phyloP scores from a whole-genome alignment of 2,888 invertebrate genomes.

The Saturnia japonica region DNA sequence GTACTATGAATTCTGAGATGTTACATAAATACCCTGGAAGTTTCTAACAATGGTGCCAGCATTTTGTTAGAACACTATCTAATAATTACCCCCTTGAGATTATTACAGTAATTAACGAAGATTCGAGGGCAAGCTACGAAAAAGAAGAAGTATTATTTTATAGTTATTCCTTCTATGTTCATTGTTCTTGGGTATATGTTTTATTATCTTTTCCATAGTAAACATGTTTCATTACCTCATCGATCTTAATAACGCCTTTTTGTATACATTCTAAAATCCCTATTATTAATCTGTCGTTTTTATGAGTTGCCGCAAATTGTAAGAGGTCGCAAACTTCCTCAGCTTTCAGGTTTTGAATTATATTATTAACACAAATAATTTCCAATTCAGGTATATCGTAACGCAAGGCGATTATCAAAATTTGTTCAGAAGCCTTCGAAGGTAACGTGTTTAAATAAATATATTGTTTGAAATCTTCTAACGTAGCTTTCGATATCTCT shows the following conservation, averaged over 20 bases:
- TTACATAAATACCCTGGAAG: too few species aligned
- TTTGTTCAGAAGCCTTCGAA: slow-evolving; percentile 44
- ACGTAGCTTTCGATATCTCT: slow-evolving; percentile 43
- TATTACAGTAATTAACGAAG: too few species aligned
- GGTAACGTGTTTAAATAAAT: slow-evolving; percentile 51
- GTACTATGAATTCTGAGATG: too few species aligned
- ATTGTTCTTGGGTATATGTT: too few species aligned
- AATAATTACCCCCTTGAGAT: too few species aligned
- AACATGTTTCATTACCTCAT: too few species aligned
- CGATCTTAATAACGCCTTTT: slow-evolving; percentile 17
- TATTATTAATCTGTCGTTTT: slow-evolving; percentile 45
- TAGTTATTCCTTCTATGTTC: too few species aligned
- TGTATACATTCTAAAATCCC: slow-evolving; percentile 48
- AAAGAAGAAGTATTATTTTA: too few species aligned
- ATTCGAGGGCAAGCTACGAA: too few species aligned
- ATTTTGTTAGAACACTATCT: too few species aligned
- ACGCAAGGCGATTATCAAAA: slow-evolving; percentile 48
- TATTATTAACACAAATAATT: slow-evolving; percentile 47
- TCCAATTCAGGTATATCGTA: slow-evolving; percentile 59
- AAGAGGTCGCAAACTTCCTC: slow-evolving; percentile 34
- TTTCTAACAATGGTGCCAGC: too few species aligned
- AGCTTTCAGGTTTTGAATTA: slow-evolving; percentile 30
- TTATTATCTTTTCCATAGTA: too few species aligned
- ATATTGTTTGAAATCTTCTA: slow-evolving; percentile 53
- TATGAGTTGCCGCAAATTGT: slow-evolving; percentile 52